These are phyloP conservation scores for Oreochromis tanganicae DNA, from an alignment of 2,113 vertebrate species.

Conservation along the genomic window DNA sequence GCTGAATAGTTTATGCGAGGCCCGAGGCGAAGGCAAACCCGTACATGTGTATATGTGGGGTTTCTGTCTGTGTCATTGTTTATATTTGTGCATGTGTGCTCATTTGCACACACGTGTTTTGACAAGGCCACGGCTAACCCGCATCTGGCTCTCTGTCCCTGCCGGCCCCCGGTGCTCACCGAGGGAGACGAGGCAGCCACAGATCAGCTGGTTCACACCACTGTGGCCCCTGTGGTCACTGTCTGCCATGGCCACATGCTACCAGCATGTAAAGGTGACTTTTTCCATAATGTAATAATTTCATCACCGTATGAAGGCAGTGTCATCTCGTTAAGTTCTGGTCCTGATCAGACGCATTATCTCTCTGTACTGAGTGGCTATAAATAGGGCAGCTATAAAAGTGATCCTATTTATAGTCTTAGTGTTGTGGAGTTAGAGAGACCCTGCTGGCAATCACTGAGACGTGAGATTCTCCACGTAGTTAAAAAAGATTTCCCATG, in stretches of 20 bases:
- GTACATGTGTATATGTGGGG: background rate
- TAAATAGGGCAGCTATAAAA: background rate
- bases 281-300: background rate
- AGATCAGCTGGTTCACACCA: background rate
- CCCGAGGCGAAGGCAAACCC: background rate
- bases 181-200: background rate
- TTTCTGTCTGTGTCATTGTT: background rate
- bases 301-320: rapidly evolving
- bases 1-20: background rate
- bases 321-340: rapidly evolving
- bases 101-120: background rate
- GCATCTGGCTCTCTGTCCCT: conserved; percentile 10
- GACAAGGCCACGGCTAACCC: background rate
- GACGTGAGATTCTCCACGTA: background rate
- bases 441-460: background rate
- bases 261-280: background rate
- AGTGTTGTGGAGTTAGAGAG: background rate
- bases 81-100: background rate
- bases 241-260: background rate
- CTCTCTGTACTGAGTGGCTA: background rate
- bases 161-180: background rate
- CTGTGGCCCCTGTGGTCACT: background rate
- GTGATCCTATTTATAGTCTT: background rate
- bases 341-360: background rate
- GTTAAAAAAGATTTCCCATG: background rate